These are phyloP conservation scores for Oscarella lobularis DNA, from an alignment of 37 sponge, comb jelly and placozoan genomes.

Conservation along the genomic window DNA sequence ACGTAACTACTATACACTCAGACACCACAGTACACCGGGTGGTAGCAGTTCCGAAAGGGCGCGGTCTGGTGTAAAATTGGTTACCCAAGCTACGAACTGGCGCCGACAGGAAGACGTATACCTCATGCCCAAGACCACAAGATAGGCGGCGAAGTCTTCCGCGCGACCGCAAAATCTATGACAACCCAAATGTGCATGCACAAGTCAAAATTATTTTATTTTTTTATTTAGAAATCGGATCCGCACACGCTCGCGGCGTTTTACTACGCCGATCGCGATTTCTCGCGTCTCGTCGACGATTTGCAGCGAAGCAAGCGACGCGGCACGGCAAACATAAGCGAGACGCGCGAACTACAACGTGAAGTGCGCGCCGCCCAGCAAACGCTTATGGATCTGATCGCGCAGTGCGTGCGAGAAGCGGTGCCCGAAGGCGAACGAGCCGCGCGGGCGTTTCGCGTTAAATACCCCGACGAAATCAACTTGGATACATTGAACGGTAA, in stretches of 20 bases:
- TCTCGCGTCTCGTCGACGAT: constrained; percentile 31
- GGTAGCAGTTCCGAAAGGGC: too few relatives aligned
- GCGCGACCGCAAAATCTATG: too few relatives aligned
- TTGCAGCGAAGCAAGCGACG: constrained; percentile 32
- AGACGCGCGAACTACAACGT: constrained; percentile 44
- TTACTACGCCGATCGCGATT: constrained; percentile 53
- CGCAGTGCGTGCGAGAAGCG: constrained; percentile 21
- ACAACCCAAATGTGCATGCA: too few relatives aligned
- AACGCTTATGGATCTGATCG: constrained; percentile 53
- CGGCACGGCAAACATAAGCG: too few relatives aligned
- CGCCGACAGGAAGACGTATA: too few relatives aligned
- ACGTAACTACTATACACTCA: too few relatives aligned
- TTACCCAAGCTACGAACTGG: too few relatives aligned
- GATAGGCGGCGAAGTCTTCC: too few relatives aligned
- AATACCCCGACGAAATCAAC: constrained; percentile 67
- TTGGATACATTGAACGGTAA: constrained; percentile 61
- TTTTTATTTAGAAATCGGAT: constrained; percentile 28
- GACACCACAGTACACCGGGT: too few relatives aligned
- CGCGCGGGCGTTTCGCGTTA: constrained; percentile 46
- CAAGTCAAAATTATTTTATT: too few relatives aligned
- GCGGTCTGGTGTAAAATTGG: too few relatives aligned
- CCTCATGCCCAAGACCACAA: too few relatives aligned
- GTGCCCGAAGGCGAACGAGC: constrained; percentile 25
- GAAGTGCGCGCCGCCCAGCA: constrained; percentile 67
- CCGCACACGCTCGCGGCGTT: constrained; percentile 37